phyloP scores from a whole-genome alignment of 2,797 vertebrate species.

The Luscinia luscinia region DNA sequence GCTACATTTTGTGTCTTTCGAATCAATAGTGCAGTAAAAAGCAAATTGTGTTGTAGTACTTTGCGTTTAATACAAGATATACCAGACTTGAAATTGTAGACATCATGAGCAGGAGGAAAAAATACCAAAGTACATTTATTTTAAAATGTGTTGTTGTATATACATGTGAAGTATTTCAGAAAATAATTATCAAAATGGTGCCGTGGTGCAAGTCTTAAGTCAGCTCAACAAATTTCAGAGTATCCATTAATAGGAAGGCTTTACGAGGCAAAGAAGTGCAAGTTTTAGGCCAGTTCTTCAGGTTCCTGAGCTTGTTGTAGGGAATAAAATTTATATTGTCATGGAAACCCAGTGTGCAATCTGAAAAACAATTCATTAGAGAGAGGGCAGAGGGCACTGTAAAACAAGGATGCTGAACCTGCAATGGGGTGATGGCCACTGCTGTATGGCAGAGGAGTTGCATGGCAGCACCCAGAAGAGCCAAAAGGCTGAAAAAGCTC shows the following conservation, averaged over 20 bases:
- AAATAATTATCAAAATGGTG: background rate
- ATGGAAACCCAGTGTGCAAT: background rate
- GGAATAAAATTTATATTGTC: background rate
- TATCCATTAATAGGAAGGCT: background rate
- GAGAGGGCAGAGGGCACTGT: background rate
- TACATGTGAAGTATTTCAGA: background rate
- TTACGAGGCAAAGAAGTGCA: background rate
- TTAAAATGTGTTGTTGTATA: background rate
- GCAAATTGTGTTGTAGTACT: background rate
- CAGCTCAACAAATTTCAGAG: background rate
- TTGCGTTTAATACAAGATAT: background rate
- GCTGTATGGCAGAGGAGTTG: background rate
- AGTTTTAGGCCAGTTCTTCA: background rate
- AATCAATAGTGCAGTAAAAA: background rate
- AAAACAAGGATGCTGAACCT: background rate
- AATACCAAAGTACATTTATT: background rate
- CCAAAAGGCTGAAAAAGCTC: background rate
- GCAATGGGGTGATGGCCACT: rapidly evolving
- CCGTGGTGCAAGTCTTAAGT: background rate
- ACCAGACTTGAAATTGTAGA: background rate
- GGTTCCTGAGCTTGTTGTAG: background rate
- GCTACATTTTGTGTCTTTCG: background rate
- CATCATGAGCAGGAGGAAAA: background rate
- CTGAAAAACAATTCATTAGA: background rate
- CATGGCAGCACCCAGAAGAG: background rate